Conservation (phyloP, 2,113 vertebrate species). For the Butastur rufipennis region DNA sequence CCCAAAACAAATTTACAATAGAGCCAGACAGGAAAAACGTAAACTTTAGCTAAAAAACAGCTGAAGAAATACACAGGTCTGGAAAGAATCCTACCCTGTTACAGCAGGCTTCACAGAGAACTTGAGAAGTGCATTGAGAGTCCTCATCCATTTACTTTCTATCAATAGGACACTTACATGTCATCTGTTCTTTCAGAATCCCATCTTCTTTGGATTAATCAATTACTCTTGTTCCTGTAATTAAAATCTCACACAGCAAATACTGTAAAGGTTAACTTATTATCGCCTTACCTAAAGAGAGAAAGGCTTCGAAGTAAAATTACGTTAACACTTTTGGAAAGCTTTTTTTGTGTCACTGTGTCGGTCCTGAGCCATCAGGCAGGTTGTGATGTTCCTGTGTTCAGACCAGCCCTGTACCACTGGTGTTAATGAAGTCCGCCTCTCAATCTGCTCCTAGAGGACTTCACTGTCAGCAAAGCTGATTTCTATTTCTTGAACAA, state of each 20-base stretch:
- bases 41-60: neutral
- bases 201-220: neutral
- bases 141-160: neutral
- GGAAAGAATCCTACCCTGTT: neutral
- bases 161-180: neutral
- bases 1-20: neutral
- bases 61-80: neutral
- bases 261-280: neutral
- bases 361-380: neutral
- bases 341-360: neutral
- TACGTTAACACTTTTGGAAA: neutral
- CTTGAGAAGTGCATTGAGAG: neutral
- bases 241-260: neutral
- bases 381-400: neutral
- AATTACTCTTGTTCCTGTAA: neutral
- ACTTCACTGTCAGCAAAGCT: neutral
- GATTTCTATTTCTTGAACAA: neutral
- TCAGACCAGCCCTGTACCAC: neutral
- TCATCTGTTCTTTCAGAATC: neutral
- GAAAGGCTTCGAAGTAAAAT: neutral
- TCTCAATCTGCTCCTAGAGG: neutral
- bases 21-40: neutral
- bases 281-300: neutral
- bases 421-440: neutral
- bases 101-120: neutral